Conservation (phyloP, 2,113 vertebrate genomes). For the Neodon shergylaensis region DNA sequence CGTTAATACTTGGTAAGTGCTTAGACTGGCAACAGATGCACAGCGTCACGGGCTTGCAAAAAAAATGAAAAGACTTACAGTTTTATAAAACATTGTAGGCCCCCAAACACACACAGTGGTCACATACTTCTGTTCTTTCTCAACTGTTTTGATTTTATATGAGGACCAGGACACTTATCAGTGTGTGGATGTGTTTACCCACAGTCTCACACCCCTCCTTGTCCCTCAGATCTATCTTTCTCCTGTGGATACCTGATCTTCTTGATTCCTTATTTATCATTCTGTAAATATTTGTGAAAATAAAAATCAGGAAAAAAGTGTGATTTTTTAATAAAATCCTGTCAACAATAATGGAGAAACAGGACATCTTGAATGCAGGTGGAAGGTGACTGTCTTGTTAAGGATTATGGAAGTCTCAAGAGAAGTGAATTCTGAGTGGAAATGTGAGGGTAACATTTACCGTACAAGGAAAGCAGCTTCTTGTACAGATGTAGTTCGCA, state of each 20-base stretch:
- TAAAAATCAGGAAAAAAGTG: background rate
- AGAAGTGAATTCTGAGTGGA: background rate
- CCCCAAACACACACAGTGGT: background rate
- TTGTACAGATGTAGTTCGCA: background rate
- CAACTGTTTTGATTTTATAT: background rate
- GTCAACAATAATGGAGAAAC: background rate
- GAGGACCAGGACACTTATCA: background rate
- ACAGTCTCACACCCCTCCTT: accelerated
- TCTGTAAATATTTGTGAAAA: background rate
- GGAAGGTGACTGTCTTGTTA: background rate
- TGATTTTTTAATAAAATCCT: no score
- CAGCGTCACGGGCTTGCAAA: background rate
- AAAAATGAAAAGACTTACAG: background rate
- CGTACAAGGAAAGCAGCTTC: background rate
- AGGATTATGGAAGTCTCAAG: background rate
- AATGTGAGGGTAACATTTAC: background rate
- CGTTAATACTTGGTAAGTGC: background rate
- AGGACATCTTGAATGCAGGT: background rate
- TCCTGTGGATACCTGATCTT: background rate
- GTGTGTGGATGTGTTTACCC: background rate
- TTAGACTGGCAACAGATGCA: background rate
- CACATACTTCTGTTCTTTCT: background rate
- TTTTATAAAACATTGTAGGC: background rate
- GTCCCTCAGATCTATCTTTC: background rate
- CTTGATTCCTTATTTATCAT: background rate